Evolutionary conservation across 2,113 vertebrate species (phyloP).

Genomic region (Alethe castanea): DNA sequence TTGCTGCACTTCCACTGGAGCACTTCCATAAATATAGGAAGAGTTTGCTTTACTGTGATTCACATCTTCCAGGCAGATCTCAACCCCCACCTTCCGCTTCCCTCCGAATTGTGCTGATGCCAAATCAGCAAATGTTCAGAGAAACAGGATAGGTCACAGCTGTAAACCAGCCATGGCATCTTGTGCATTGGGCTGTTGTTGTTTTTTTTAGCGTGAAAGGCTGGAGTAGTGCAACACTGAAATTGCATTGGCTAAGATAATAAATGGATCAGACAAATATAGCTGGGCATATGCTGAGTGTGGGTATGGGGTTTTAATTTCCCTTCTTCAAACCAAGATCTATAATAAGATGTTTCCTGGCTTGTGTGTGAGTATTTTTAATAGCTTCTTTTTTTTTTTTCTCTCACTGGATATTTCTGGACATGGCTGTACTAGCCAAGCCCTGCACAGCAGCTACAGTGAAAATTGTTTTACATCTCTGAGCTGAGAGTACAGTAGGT

Average conservation of each 20-base stretch:
- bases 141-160: constrained; percentile 54
- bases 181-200: background rate
- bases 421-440: constrained; percentile 9
- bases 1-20: background rate
- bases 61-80: background rate
- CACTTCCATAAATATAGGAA: background rate
- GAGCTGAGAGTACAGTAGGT: background rate
- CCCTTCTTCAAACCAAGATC: constrained; percentile 40
- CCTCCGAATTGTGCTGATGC: background rate
- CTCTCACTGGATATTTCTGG: constrained; percentile 16
- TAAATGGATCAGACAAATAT: constrained; percentile 48
- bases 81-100: background rate
- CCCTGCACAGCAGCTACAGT: constrained; percentile 7
- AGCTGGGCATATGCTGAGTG: constrained; percentile 39
- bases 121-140: constrained; percentile 50
- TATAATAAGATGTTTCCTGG: constrained; percentile 65
- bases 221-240: background rate
- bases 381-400: background rate
- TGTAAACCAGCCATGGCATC: background rate
- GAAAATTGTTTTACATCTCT: constrained; percentile 40
- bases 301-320: constrained; percentile 49
- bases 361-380: constrained; percentile 28
- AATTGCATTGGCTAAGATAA: background rate
- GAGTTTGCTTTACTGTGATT: background rate
- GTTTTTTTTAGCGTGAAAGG: background rate